Base-by-base conservation (phyloP, 1,140 invertebrate species). In the Yoshiicerus persimilis region DNA sequence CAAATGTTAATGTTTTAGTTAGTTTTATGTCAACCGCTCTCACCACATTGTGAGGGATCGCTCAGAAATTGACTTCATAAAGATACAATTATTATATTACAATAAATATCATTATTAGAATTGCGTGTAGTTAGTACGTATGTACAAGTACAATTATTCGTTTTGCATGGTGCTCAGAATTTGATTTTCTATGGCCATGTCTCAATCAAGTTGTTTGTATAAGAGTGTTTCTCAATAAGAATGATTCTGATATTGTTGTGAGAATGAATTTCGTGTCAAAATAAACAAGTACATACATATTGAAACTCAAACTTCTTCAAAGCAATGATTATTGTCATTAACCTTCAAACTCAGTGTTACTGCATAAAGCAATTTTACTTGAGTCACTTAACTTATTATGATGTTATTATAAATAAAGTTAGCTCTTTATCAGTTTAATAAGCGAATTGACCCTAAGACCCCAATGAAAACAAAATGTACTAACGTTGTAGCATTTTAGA, bases 221-320 rank as follows among this genome's bases (percentile, higher is more conserved):
- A 38, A 80, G 75, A 80, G 34, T 80, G 75, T 80, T 80, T 80
- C 75, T 80, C 75, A 36, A 80, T 80, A 80, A 80, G 75, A 80
- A 80, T 80, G 75, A 80, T 36, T 80, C 75, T 36, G 75, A 80
- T 30, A 80, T 80, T 80, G 75, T n/a, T 80, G 75, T 80, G 75
- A 80, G 75, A 80, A 80, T 80, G 75, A 34, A 80, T 80, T 80
- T 80, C 75, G 75, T 80, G 75, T 80, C 75, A 80, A 80, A 80
- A 80, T 80, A 80, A 80, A 80, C 30, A 70, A 27, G 32, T 38
- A 38, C 30, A 23, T 80, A 80, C 30, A 80, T 80, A 80, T 70
- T 70, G 64, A 70, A 70, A 70, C 34, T 34, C 20, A 38, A 80
- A 36, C 16, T 6, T 34, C 30, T 80, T 16, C 20, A 70, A 16